Evolutionary conservation across 1,140 invertebrate genomes (phyloP), one percentile per base, ranked within the genome.

Genomic region (Trichomalopsis sarcophagae): DNA sequence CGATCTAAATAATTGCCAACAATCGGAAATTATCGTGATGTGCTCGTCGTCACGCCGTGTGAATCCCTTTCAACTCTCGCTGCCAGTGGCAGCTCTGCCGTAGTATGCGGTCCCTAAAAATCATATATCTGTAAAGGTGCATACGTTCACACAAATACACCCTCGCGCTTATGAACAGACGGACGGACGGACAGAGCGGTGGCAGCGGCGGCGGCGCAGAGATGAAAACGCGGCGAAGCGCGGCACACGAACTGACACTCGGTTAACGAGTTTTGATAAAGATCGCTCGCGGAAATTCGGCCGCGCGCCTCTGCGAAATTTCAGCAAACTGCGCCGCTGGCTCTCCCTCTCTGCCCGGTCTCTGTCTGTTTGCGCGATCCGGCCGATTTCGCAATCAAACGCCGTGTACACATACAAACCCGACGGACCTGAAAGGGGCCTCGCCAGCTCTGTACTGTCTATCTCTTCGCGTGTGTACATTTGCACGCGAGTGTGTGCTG

Each of bases 221-320:
- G 55, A 27, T n/a, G 44, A 30, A 78, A 68, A 44, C 17, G 44
- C 76, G 23, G 17, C 76, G 40, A 27, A 50, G 47, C 68, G 44
- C 2, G 40, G 68, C 47, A 74, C 50, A 50, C 78, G 55, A 82
- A 73, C 55, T 73, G 79, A 85, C 80, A 81, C 79, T 82, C 80
- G 84, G 74, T 78, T 85, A 85, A 85, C 84, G 84, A 85, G 79
- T 78, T 82, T 85, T 82, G 73, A 85, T 82, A 85, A 85, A 85
- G 79, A 85, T 85, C 84, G 74, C 79, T 81, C 71, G 78, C 71
- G 33, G 71, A 76, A 81, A 80, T 84, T 80, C 50, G 47, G 33
- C 76, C 50, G 73, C 27, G 73, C 71, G 68, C 68, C 73, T 76
- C 73, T 76, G 50, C 81, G 27, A 82, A 82, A 83, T 83, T 83